Percentiles rank a stretch among this genome's conserved stretches.
Evolutionary conservation across 2,888 invertebrate species (phyloP).

Genomic region (Schizaphis graminum): DNA sequence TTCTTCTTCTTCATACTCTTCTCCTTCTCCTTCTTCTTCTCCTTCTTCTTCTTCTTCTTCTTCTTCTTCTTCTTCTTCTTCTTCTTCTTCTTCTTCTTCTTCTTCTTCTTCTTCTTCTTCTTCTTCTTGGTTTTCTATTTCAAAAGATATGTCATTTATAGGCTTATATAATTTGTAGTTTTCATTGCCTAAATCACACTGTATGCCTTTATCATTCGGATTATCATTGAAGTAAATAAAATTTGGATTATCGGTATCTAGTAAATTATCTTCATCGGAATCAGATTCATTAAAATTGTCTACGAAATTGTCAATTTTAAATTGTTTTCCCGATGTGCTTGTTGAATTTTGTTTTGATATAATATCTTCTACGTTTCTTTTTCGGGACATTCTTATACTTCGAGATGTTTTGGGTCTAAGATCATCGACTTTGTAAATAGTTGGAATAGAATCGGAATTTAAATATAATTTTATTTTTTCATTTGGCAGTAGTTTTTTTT

Average conservation of each 20-base stretch:
- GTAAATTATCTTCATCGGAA: background rate
- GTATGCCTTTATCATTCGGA: background rate
- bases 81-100: no score
- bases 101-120: background rate
- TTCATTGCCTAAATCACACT: no score
- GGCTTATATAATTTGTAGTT: no score
- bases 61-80: no score
- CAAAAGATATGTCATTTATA: background rate
- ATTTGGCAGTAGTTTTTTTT: background rate
- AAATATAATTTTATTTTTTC: background rate
- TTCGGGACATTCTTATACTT: conserved; percentile 11
- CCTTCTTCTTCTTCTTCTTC: no score
- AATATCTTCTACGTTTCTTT: conserved; percentile 26
- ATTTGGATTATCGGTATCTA: background rate
- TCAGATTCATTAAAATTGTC: conserved; percentile 16
- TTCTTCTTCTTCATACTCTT: background rate
- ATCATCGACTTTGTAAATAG: conserved; percentile 7
- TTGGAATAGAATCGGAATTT: conserved; percentile 4
- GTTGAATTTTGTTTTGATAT: conserved; percentile 28
- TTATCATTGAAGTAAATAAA: conserved; percentile 11
- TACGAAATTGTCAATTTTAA: background rate
- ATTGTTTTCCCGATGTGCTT: conserved; percentile 10
- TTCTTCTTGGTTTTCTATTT: background rate
- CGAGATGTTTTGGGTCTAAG: background rate
- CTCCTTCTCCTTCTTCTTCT: no score